These are phyloP conservation scores for Patella ulyssiponensis DNA, from an alignment of 2,888 invertebrate species.

Conservation along the genomic window DNA sequence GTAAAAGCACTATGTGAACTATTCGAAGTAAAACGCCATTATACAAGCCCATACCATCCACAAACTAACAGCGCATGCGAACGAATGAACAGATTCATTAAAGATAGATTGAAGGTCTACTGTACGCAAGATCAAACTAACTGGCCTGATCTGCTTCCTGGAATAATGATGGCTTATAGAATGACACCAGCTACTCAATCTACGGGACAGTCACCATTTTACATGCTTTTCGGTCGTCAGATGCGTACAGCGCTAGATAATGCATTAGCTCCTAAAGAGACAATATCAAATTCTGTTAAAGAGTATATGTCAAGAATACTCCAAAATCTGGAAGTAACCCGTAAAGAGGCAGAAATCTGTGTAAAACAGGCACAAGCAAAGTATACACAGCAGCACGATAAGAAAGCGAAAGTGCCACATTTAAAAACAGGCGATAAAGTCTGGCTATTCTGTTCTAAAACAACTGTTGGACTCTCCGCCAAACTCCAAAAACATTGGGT, in stretches of 20 bases:
- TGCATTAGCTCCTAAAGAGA: constrained; percentile 13
- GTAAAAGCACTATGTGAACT: constrained; percentile 22
- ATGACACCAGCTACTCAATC: constrained; percentile 15
- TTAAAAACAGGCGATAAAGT: no score
- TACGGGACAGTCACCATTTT: constrained; percentile 21
- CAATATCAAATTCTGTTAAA: background rate
- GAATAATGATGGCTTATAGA: constrained; percentile 24
- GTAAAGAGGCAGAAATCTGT: constrained; percentile 16
- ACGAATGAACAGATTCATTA: constrained; percentile 20
- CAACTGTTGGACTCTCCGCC: no score
- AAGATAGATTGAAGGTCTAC: constrained; percentile 12
- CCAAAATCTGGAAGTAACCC: background rate
- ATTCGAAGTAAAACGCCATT: constrained; percentile 7
- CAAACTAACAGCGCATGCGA: constrained; percentile 20
- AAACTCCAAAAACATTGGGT: constrained; percentile 24
- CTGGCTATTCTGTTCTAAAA: no score
- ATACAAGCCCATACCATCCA: constrained; percentile 17
- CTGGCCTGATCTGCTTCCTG: constrained; percentile 19
- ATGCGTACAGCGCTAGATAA: constrained; percentile 14
- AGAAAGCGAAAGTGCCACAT: no score
- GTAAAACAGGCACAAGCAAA: constrained; percentile 5
- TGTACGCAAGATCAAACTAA: background rate
- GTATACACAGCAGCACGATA: no score
- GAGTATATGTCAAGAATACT: constrained; percentile 13
- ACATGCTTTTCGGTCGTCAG: constrained; percentile 23